Conservation (phyloP, 1,140 invertebrate species). For the Euwallacea fornicatus region DNA sequence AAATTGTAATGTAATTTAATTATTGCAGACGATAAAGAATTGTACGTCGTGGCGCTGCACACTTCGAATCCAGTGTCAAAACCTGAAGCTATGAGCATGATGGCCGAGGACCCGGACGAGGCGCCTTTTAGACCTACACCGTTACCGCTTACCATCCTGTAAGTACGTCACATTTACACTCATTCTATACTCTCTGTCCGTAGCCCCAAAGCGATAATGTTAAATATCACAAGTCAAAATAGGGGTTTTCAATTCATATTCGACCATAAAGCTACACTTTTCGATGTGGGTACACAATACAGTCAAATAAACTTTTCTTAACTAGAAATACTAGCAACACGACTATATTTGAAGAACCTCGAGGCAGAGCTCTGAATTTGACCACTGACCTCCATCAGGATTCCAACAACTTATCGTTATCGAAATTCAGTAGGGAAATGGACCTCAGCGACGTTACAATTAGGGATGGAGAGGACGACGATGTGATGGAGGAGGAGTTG, state of each 20-base stretch:
- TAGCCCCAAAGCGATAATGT: too few species aligned
- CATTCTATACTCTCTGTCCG: too few species aligned
- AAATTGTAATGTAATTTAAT: too few species aligned
- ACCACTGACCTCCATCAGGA: conserved; percentile 37
- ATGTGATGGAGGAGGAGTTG: conserved; percentile 54
- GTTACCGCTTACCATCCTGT: not conserved
- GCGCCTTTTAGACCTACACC: conserved; percentile 23
- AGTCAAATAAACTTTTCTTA: not conserved
- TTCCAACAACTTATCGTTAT: conserved; percentile 39
- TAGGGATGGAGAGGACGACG: conserved; percentile 63
- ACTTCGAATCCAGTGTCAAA: conserved; percentile 17
- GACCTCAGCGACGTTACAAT: conserved; percentile 69
- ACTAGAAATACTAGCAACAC: not conserved
- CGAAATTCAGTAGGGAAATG: conserved; percentile 31
- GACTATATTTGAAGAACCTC: conserved; percentile 38
- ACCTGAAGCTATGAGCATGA: conserved; percentile 40
- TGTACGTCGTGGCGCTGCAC: conserved; percentile 22
- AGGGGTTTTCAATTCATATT: too few species aligned
- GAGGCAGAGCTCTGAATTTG: conserved; percentile 49
- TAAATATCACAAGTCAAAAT: too few species aligned
- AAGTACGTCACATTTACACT: not conserved
- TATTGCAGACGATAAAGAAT: conserved; percentile 26
- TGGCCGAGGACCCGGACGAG: conserved; percentile 31
- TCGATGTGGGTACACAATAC: not conserved
- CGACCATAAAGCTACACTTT: too few species aligned